These are phyloP conservation scores for Aphelinus atriplicis DNA, from an alignment of 1,140 invertebrate species.

Conservation along the genomic window DNA sequence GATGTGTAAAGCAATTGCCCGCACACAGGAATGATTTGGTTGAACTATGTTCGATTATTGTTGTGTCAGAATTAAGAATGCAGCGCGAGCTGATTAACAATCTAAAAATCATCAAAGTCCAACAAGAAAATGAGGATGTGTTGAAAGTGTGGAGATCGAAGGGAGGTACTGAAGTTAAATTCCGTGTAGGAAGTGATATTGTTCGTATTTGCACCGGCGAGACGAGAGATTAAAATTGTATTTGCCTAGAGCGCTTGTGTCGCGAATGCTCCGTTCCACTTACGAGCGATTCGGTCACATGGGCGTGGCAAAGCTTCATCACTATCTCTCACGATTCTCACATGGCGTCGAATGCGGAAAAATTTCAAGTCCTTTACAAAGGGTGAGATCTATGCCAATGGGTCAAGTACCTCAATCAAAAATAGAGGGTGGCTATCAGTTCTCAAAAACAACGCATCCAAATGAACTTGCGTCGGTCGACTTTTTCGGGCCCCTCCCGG, in stretches of 20 bases:
- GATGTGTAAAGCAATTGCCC: background rate
- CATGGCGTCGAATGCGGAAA: slow-evolving; percentile 6
- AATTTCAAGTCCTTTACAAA: slow-evolving; percentile 16
- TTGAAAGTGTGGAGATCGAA: background rate
- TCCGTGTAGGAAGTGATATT: slow-evolving; percentile 30
- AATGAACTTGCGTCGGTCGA: slow-evolving; percentile 49
- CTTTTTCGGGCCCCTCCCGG: slow-evolving; percentile 51
- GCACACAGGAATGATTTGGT: background rate
- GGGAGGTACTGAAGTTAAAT: background rate
- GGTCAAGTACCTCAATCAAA: slow-evolving; percentile 2
- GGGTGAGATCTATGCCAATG: slow-evolving; percentile 26
- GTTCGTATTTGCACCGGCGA: slow-evolving; percentile 16
- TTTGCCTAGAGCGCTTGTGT: background rate
- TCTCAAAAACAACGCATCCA: background rate
- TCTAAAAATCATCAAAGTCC: background rate
- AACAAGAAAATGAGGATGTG: background rate
- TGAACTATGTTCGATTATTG: background rate
- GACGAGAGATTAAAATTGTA: slow-evolving; percentile 29
- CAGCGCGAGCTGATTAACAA: background rate
- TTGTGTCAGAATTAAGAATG: background rate
- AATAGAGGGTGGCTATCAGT: slow-evolving; percentile 17
- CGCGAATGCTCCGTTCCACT: background rate
- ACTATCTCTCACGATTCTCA: slow-evolving; percentile 13
- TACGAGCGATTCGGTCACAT: slow-evolving; percentile 3
- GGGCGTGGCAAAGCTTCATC: slow-evolving; percentile 8